These are phyloP conservation scores for Porites australiensis DNA, from an alignment of 64 coral and sea anemone species.

Conservation along the genomic window DNA sequence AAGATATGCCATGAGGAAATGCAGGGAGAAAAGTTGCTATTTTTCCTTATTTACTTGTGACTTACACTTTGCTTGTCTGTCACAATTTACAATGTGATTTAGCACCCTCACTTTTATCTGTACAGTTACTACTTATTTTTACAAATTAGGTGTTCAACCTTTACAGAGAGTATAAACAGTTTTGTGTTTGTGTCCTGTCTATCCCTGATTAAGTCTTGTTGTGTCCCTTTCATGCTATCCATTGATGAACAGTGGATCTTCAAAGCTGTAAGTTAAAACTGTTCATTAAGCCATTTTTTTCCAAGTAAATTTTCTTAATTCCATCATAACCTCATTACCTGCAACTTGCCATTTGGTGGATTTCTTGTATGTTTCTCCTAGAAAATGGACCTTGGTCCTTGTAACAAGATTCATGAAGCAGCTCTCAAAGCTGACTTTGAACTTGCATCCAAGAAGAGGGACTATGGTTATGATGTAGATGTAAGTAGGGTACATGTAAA, in stretches of 20 bases:
- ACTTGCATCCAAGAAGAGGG: conserved; percentile 83
- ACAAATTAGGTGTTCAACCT: background rate
- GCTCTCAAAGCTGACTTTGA: conserved; percentile 96
- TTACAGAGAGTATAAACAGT: background rate
- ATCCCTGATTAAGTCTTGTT: conserved; percentile 56
- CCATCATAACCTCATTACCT: background rate
- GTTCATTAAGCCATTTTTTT: conserved; percentile 22
- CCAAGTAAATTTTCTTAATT: conserved; percentile 12
- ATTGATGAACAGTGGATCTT: conserved; percentile 59
- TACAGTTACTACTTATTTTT: too few species aligned
- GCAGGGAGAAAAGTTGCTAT: too few species aligned
- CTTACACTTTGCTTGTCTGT: too few species aligned
- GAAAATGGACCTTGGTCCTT: conserved; percentile 99
- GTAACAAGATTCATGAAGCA: conserved; percentile 87
- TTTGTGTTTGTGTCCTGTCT: background rate
- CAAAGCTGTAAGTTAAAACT: conserved; percentile 58
- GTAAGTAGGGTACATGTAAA: conserved; percentile 58
- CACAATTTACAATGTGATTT: too few species aligned
- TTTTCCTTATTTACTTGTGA: too few species aligned
- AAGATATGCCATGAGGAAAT: too few species aligned
- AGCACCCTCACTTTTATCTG: too few species aligned
- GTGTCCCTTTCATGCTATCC: conserved; percentile 56
- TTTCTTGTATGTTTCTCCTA: conserved; percentile 22
- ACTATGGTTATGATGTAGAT: conserved; percentile 97
- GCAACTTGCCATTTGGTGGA: background rate